phyloP scores from a whole-genome alignment of 2,113 vertebrate species.

The Canis aureus region DNA sequence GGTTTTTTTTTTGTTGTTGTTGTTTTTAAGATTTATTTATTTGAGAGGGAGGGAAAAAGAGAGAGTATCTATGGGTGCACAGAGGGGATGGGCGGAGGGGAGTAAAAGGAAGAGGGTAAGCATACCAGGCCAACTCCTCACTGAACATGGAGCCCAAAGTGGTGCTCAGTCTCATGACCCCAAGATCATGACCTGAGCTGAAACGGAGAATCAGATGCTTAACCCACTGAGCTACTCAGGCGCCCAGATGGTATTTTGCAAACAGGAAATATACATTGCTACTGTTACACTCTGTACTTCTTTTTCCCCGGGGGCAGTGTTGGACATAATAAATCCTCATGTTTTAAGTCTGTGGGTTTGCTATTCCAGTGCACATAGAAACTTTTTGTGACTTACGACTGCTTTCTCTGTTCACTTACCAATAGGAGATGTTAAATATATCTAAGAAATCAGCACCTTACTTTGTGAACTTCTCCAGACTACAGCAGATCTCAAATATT shows the following conservation, averaged over 20 bases:
- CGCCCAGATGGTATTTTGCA: conserved; percentile 1
- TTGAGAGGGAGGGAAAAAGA: not conserved
- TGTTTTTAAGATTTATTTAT: not conserved
- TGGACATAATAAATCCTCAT: not conserved
- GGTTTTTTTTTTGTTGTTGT: not conserved
- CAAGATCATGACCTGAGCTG: not conserved
- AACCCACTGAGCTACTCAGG: not conserved
- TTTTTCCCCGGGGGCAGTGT: not conserved
- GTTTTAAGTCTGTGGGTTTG: conserved; percentile 12
- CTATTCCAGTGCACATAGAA: not conserved
- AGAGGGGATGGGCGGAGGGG: not conserved
- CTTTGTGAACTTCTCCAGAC: conserved; percentile 88
- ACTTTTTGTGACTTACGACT: conserved; percentile 4
- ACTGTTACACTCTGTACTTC: conserved; percentile 37
- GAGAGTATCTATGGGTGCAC: too few species aligned
- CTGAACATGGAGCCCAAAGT: not conserved
- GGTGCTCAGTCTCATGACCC: not conserved
- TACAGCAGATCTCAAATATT: conserved; percentile 87
- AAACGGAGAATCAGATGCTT: not conserved
- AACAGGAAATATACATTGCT: conserved; percentile 45
- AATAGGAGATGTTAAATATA: conserved; percentile 89
- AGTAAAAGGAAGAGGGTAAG: not conserved
- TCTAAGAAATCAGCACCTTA: conserved; percentile 73
- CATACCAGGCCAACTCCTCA: not conserved
- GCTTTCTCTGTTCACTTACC: conserved; percentile 48